These are phyloP conservation scores for Polydrusus tereticollis DNA, from an alignment of 2,888 invertebrate genomes.

Conservation along the genomic window DNA sequence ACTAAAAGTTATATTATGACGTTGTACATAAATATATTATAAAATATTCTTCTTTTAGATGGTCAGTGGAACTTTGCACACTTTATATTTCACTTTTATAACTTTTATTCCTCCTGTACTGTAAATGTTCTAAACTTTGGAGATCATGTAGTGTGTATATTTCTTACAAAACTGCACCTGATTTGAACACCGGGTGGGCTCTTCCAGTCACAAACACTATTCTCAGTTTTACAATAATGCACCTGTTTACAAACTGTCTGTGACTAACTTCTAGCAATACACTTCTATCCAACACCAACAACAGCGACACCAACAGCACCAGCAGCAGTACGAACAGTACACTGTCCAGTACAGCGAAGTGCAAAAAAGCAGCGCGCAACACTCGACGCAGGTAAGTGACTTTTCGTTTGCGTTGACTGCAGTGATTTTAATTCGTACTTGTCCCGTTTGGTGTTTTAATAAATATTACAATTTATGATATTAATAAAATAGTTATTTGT, in stretches of 20 bases:
- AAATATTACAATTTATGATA: too few relatives aligned
- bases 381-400: slow-evolving; percentile 44
- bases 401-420: neutral
- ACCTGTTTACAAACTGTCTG: slow-evolving; percentile 38
- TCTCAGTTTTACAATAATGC: slow-evolving; percentile 16
- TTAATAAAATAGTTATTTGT: too few relatives aligned
- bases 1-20: too few relatives aligned
- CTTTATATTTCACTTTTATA: too few relatives aligned
- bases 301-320: slow-evolving; percentile 42
- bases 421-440: too few relatives aligned
- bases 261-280: slow-evolving; percentile 46
- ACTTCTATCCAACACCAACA: slow-evolving; percentile 42
- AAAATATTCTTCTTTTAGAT: too few relatives aligned
- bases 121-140: neutral
- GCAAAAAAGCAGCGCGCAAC: slow-evolving; percentile 55
- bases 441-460: too few relatives aligned
- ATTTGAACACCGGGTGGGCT: slow-evolving; percentile 31
- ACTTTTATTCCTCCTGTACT: too few relatives aligned
- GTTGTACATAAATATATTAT: too few relatives aligned
- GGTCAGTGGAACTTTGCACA: too few relatives aligned
- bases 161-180: slow-evolving; percentile 3
- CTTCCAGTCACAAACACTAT: slow-evolving; percentile 32
- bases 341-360: slow-evolving; percentile 61
- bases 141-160: neutral
- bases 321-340: slow-evolving; percentile 51